A percentile compares a stretch with the other conserved stretches of the same genome.
These are phyloP conservation scores for Zoanthus solanderi DNA, from an alignment of 92 coral and sea anemone genomes.

Conservation along the genomic window DNA sequence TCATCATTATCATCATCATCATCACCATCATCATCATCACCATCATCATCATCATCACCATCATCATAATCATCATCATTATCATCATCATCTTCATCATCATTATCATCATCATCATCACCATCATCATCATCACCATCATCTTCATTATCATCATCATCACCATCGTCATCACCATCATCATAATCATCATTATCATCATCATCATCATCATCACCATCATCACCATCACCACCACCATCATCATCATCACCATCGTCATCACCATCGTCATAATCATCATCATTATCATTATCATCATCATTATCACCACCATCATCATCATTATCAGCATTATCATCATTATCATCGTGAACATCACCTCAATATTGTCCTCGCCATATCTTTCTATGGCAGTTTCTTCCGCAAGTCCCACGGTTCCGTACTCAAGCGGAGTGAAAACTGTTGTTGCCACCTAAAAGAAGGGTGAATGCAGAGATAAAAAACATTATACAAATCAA, in stretches of 20 bases:
- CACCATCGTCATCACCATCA: background rate
- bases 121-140: background rate
- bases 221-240: background rate
- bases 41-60: no score
- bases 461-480: no score
- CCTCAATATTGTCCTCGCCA: slow-evolving; percentile 91
- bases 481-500: no score
- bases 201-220: background rate
- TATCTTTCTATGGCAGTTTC: slow-evolving; percentile 77
- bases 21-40: no score
- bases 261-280: background rate
- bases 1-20: no score
- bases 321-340: background rate
- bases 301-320: background rate
- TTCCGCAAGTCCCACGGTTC: slow-evolving; percentile 89
- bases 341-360: slow-evolving; percentile 3
- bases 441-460: slow-evolving; percentile 93
- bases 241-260: background rate
- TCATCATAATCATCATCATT: background rate
- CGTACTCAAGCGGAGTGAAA: slow-evolving; percentile 94
- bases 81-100: background rate
- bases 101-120: background rate
- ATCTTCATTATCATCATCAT: background rate
- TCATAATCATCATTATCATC: background rate
- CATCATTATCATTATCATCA: background rate